phyloP scores from a whole-genome alignment of 2,888 invertebrate genomes.

The Drosophila peninsularis region DNA sequence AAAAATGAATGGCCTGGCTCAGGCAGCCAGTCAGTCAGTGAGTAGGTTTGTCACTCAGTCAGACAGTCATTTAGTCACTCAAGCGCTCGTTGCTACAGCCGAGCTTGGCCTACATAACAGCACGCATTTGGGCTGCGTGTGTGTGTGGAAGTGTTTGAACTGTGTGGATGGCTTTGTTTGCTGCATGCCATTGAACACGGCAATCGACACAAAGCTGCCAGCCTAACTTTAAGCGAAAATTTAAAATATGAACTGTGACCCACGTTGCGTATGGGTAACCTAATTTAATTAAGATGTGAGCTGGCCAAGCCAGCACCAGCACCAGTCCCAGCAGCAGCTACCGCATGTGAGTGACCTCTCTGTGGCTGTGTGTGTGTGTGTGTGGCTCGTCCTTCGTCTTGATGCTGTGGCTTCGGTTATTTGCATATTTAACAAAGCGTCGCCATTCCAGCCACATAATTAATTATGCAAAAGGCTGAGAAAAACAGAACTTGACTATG shows the following conservation, averaged over 20 bases:
- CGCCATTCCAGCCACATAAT: slow-evolving; percentile 72
- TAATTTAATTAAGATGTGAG: slow-evolving; percentile 42
- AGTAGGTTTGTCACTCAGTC: slow-evolving; percentile 29
- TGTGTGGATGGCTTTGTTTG: slow-evolving; percentile 36
- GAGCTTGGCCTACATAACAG: slow-evolving; percentile 57
- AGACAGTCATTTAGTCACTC: slow-evolving; percentile 37
- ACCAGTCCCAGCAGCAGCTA: slow-evolving; percentile 6
- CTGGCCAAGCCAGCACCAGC: slow-evolving; percentile 19
- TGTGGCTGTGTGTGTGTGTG: neutral
- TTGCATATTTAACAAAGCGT: slow-evolving; percentile 79
- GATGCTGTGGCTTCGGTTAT: slow-evolving; percentile 45
- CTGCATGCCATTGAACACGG: slow-evolving; percentile 66
- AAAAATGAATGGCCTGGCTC: slow-evolving; percentile 34
- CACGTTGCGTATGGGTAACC: slow-evolving; percentile 49
- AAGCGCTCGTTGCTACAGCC: slow-evolving; percentile 55
- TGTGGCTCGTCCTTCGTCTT: slow-evolving; percentile 44
- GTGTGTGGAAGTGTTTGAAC: slow-evolving; percentile 18
- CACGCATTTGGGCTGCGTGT: slow-evolving; percentile 34
- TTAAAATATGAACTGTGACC: slow-evolving; percentile 38
- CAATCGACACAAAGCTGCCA: slow-evolving; percentile 44
- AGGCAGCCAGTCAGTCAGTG: slow-evolving; percentile 12
- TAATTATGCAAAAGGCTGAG: slow-evolving; percentile 76
- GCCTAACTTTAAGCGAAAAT: slow-evolving; percentile 29
- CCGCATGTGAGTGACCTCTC: slow-evolving; percentile 69
- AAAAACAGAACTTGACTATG: slow-evolving; percentile 56